Evolutionary conservation across 2,888 invertebrate genomes (phyloP).

Genomic region (Nasonovia ribisnigri): DNA sequence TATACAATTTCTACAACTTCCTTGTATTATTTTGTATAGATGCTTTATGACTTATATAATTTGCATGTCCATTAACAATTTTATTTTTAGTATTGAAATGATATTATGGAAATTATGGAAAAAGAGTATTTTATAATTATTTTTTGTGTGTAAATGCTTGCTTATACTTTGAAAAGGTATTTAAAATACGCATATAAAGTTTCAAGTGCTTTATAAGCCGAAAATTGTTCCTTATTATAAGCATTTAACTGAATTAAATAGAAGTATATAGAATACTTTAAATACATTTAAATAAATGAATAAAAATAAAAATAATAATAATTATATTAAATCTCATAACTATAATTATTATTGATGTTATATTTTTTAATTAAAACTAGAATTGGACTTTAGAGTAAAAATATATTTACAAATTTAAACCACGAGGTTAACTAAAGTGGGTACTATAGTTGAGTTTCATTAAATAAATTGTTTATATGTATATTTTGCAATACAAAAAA

Average conservation of each 20-base stretch:
- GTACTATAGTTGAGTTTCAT: not conserved
- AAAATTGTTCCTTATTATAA: not conserved
- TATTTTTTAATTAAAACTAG: conserved; percentile 2
- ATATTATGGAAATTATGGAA: not conserved
- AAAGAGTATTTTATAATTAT: not conserved
- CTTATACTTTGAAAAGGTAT: not conserved
- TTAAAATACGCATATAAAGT: not conserved
- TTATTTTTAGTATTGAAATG: not conserved
- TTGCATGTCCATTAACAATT: not conserved
- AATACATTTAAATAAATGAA: not conserved
- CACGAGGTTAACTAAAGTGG: not conserved
- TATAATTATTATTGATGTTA: not conserved
- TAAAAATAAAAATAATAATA: not conserved
- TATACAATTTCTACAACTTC: not conserved
- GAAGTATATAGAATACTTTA: not conserved
- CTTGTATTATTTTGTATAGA: not conserved
- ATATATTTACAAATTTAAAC: not conserved
- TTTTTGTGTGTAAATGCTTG: not conserved
- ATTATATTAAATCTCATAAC: not conserved
- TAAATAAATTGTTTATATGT: not conserved
- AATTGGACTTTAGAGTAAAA: not conserved
- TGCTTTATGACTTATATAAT: not conserved
- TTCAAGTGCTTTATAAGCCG: not conserved
- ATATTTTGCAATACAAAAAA: not conserved
- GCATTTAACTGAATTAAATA: not conserved